These are phyloP conservation scores for Sipha flava DNA, from an alignment of 1,140 invertebrate species.

Conservation along the genomic window DNA sequence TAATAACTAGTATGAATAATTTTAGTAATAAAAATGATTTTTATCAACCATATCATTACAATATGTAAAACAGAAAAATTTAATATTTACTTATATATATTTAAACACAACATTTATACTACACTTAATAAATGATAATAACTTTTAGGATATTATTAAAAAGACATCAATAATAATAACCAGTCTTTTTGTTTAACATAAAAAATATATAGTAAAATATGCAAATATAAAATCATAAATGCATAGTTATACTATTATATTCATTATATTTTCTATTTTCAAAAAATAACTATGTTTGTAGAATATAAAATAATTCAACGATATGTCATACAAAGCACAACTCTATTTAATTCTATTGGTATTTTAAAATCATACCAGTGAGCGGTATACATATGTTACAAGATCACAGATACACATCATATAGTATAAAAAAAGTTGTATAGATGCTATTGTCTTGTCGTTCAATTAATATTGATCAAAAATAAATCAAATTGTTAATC, in stretches of 20 bases:
- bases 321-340: background rate
- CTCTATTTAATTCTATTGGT: background rate
- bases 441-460: background rate
- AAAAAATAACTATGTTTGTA: background rate
- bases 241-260: too few relatives aligned
- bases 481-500: background rate
- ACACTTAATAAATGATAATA: background rate
- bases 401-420: background rate
- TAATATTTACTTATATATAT: background rate
- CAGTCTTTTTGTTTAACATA: background rate
- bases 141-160: background rate
- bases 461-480: background rate
- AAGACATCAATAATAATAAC: background rate
- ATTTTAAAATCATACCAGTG: background rate
- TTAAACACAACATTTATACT: background rate
- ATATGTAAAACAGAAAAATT: background rate
- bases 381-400: background rate
- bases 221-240: too few relatives aligned
- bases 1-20: background rate
- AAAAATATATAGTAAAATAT: background rate
- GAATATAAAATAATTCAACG: background rate
- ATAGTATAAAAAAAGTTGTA: background rate
- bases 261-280: background rate
- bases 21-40: background rate
- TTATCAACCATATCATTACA: background rate